Evolutionary conservation across 1,140 invertebrate species (phyloP), one percentile per base, ranked within the genome.

Genomic region (Drosophila subpulchrella): DNA sequence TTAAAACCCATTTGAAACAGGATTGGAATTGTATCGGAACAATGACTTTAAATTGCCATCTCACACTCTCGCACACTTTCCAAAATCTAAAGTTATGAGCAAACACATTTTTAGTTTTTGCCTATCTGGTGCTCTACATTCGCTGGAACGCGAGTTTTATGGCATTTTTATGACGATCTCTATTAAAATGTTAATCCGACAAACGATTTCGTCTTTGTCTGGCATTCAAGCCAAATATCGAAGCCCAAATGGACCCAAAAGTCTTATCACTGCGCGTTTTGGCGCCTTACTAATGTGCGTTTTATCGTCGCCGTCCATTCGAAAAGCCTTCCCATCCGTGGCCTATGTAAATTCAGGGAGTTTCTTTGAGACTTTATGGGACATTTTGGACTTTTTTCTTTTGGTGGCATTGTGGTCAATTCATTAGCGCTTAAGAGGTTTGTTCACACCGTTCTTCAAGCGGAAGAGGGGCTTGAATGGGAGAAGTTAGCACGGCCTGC

Each of bases 251-350:
- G 66, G 70, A 13, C 15, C 60, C 60, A 12, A 63, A 59, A 41
- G 41, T 48, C 65, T 79, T 88, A 86, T 86, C 82, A 76, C 44
- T 51, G 66, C 79, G 63, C 83, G 82, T 86, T 77, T 86, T 86
- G 83, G 84, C 83, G 83, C 83, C 83, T 89, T 83, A 59, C 79
- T 88, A 86, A 86, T 86, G 83, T 86, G 82, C 75, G 59, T 88
- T 88, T 88, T 88, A 86, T 86, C 83, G 79, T 54, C 66, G 59
- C 42, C 71, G 44, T 58, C 50, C 54, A 71, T 71, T 58, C 51
- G 30, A 58, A n/a, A n/a, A 30, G 36, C 15, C 42, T 44, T 17
- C 46, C 54, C 48, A 12, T 44, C 15, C 30, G 7, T 20, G 46
- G 12, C 41, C 77, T 79, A 72, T 85, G 83, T 83, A 58, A 83